Conservation (phyloP, 2,888 invertebrate genomes). For the Dynastes grantii region DNA sequence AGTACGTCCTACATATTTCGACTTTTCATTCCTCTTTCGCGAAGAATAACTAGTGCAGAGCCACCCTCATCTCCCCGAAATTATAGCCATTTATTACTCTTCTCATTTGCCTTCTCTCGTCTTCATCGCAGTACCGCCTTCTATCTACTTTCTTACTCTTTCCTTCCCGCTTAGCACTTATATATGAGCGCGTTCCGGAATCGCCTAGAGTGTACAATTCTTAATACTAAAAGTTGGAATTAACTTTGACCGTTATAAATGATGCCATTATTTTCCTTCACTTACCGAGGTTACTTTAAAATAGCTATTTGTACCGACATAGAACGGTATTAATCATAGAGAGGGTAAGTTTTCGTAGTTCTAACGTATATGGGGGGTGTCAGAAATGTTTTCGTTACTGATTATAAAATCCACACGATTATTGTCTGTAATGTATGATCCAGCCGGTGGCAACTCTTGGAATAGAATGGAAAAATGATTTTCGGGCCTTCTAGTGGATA, state of each 20-base stretch:
- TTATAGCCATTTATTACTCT: slow-evolving; percentile 46
- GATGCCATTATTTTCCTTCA: slow-evolving; percentile 40
- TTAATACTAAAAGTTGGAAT: slow-evolving; percentile 34
- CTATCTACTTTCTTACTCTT: slow-evolving; percentile 2
- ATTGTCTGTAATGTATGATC: no score
- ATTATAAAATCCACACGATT: no score
- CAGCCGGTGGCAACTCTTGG: no score
- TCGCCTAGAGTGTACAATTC: slow-evolving; percentile 36
- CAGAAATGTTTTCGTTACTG: no score
- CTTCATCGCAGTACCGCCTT: background rate
- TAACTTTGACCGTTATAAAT: slow-evolving; percentile 47
- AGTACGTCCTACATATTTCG: no score
- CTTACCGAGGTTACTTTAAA: slow-evolving; percentile 45
- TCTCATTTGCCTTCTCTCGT: slow-evolving; percentile 14
- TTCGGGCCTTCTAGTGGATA: no score
- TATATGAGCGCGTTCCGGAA: background rate
- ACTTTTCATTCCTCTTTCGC: slow-evolving; percentile 3
- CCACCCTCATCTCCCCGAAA: slow-evolving; percentile 39
- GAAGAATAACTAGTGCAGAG: slow-evolving; percentile 21
- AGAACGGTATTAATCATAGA: slow-evolving; percentile 22
- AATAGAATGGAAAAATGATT: no score
- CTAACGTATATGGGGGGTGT: background rate
- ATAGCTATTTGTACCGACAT: slow-evolving; percentile 47
- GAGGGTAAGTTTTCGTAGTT: background rate
- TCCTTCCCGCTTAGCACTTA: background rate